Evolutionary conservation across 2,888 invertebrate species (phyloP), one percentile per base, ranked within the genome.

Genomic region (Sthenelais limicola): DNA sequence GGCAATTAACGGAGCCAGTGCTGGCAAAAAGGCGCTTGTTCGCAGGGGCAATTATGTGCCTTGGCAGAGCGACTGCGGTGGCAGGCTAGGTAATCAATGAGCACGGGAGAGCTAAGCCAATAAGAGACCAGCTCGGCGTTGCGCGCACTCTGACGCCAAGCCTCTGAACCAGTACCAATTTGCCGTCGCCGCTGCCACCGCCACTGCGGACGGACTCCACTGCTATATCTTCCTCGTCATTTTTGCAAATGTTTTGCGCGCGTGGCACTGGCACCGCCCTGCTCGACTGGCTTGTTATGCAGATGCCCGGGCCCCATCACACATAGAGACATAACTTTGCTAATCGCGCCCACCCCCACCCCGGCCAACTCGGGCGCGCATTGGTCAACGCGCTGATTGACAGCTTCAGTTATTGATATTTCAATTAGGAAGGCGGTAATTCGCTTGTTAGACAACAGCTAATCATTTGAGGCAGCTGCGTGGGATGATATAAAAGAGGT

Each of bases 361-460:
- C 18, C 35, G 52, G 18, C 28, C 12, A n/a, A 35, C 52, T 38
- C 9, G 38, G 30, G 33, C 52, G 24, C 67, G 48, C 52, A 24
- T 58, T 62, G 71, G 62, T 30, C 62, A 49, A 24, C 33, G 5
- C 18, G 30, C 28, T 72, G 72, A 72, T 72, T 72, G 72, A 72
- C 72, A 72, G 67, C 67, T 72, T 43, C 28, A 49, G 52, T 30
- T 67, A 72, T 72, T 67, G 72, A 72, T 72, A 72, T 72, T 72
- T 72, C 72, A 52, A 72, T 72, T 72, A 72, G 62, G 72, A 67
- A 66, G 67, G 72, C 66, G 52, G 72, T 67, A 72, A 72, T 72
- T 72, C 43, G 66, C 67, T 67, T 49, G 67, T 72, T 72, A 72
- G 67, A 67, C 72, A 72, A 72, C 33, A 67, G 67, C 51, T 52